These are phyloP conservation scores for Salvelinus fontinalis DNA, from an alignment of 2,113 vertebrate genomes.

Conservation along the genomic window DNA sequence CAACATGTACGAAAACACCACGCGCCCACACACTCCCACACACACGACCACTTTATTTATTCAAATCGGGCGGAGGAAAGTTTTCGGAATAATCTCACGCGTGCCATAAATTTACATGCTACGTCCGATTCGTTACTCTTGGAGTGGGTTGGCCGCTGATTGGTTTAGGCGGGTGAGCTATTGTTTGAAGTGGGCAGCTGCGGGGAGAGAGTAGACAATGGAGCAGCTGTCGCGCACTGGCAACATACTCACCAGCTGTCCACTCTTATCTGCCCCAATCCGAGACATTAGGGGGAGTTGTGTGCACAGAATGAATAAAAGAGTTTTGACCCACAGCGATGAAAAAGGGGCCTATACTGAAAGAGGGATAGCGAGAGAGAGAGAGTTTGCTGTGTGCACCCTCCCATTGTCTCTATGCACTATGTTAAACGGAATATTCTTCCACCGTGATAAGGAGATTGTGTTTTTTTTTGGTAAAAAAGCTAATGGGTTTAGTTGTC, in stretches of 20 bases:
- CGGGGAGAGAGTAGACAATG: slow-evolving; percentile 94
- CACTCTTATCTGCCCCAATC: slow-evolving; percentile 97
- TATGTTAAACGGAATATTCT: slow-evolving; percentile 84
- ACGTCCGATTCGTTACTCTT: slow-evolving; percentile 73
- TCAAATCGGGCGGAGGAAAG: slow-evolving; percentile 81
- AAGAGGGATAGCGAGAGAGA: slow-evolving; percentile 36
- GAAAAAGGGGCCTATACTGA: slow-evolving; percentile 75
- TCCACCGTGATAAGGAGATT: slow-evolving; percentile 72
- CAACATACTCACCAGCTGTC: slow-evolving; percentile 99
- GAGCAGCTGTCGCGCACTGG: slow-evolving; percentile 98
- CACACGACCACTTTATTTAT: slow-evolving; percentile 79
- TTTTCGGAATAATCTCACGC: slow-evolving; percentile 90
- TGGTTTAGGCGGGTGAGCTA: slow-evolving; percentile 84
- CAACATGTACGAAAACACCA: slow-evolving; percentile 64
- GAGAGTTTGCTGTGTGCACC: slow-evolving; percentile 13
- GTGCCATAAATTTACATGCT: slow-evolving; percentile 95
- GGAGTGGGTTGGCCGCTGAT: slow-evolving; percentile 73
- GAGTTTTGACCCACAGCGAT: slow-evolving; percentile 94
- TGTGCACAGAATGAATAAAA: slow-evolving; percentile 86
- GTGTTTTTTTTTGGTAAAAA: slow-evolving; percentile 46
- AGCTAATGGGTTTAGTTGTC: slow-evolving; percentile 58
- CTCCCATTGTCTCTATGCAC: slow-evolving; percentile 77
- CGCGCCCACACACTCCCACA: slow-evolving; percentile 38
- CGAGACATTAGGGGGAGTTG: slow-evolving; percentile 91
- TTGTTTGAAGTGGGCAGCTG: slow-evolving; percentile 90